These are phyloP conservation scores for Axinella damicornis DNA, from an alignment of 37 sponge, comb jelly and placozoan species.

Conservation along the genomic window DNA sequence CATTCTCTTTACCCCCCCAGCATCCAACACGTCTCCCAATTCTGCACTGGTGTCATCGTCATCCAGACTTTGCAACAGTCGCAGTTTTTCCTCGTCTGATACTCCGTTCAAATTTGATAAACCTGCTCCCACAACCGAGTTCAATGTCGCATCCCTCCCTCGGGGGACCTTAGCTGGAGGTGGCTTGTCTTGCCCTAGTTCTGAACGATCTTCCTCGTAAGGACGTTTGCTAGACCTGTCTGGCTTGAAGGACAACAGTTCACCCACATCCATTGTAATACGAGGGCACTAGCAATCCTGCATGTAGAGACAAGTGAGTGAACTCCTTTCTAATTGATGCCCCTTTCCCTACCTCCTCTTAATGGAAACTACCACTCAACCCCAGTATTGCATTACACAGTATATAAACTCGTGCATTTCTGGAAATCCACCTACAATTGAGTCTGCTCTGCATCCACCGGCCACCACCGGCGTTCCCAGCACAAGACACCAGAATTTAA, in stretches of 20 bases:
- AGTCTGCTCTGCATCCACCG: too few relatives aligned
- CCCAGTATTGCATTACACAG: too few relatives aligned
- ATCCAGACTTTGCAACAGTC: conserved; percentile 69
- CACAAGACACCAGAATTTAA: too few relatives aligned
- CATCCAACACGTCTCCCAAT: conserved; percentile 74
- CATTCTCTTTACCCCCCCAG: conserved; percentile 83
- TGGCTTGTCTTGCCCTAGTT: conserved; percentile 6
- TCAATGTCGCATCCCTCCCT: neutral
- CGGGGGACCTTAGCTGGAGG: neutral
- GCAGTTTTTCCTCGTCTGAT: conserved; percentile 81
- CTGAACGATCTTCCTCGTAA: conserved; percentile 32
- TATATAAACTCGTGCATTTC: too few relatives aligned
- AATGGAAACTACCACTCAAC: too few relatives aligned
- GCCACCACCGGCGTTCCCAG: too few relatives aligned
- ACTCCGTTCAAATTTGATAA: conserved; percentile 36
- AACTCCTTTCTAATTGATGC: too few relatives aligned
- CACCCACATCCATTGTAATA: conserved; percentile 62
- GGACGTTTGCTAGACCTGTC: conserved; percentile 19
- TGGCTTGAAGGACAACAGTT: conserved; percentile 73
- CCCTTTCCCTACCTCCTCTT: too few relatives aligned
- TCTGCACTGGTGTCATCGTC: conserved; percentile 70
- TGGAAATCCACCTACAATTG: too few relatives aligned
- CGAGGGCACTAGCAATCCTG: too few relatives aligned
- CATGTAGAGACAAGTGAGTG: too few relatives aligned
- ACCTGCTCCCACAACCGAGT: neutral